Conservation (phyloP, 2,797 vertebrate species). For the Neosalanx taihuensis region DNA sequence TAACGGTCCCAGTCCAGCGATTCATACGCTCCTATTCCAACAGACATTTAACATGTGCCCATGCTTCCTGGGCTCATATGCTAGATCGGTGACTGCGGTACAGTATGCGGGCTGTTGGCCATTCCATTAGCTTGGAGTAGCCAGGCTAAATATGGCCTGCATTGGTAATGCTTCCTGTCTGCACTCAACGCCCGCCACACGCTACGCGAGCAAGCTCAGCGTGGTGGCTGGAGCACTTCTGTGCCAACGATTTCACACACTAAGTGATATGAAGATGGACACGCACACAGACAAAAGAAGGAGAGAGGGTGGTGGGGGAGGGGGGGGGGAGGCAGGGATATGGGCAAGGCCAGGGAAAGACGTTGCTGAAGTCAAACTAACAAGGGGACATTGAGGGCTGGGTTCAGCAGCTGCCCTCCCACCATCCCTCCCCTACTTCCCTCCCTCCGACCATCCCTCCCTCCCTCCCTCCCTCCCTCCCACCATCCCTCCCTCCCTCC, state of each 20-base stretch:
- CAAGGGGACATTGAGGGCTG: conserved; percentile 76
- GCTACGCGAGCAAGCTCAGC: conserved; percentile 10
- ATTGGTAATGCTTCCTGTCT: conserved; percentile 20
- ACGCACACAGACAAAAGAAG: conserved; percentile 50
- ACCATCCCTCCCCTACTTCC: background rate
- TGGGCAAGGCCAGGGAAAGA: conserved; percentile 54
- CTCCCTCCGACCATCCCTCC: background rate
- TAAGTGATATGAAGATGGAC: conserved; percentile 40
- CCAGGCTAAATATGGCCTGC: conserved; percentile 12
- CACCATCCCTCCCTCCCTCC: conserved; percentile 20
- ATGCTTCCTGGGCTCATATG: background rate
- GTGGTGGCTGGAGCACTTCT: conserved; percentile 17
- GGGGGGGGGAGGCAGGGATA: conserved; percentile 10
- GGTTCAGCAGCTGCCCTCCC: conserved; percentile 70
- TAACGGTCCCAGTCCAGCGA: background rate
- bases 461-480: conserved; percentile 57
- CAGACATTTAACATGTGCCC: background rate
- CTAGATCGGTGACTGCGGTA: background rate
- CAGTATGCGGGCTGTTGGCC: background rate
- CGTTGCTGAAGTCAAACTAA: conserved; percentile 73
- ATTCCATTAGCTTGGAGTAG: conserved; percentile 22
- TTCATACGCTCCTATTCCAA: background rate
- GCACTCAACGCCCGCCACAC: conserved; percentile 11
- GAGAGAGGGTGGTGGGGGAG: too few species aligned
- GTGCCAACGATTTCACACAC: conserved; percentile 24